Evolutionary conservation across 2,888 invertebrate species (phyloP).

Genomic region (Portevinia maculata): DNA sequence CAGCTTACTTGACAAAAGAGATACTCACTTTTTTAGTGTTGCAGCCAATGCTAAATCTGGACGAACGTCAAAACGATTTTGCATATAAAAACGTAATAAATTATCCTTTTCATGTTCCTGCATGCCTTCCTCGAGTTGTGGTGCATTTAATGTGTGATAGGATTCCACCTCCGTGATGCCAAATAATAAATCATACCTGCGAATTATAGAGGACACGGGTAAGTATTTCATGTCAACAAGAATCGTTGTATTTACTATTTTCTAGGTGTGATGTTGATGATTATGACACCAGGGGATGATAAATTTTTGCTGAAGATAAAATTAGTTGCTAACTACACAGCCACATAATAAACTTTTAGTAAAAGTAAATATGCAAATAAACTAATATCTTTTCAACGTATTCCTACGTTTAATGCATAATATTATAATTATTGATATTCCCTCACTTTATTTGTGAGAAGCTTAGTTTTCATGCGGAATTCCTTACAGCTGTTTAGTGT

Average conservation of each 20-base stretch:
- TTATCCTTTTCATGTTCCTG: constrained; percentile 90
- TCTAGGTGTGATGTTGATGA: neutral
- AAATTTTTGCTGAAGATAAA: neutral
- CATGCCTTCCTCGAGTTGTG: constrained; percentile 88
- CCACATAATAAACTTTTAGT: no score
- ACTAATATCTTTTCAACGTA: no score
- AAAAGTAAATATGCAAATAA: no score
- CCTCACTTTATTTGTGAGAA: no score
- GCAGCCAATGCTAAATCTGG: constrained; percentile 87
- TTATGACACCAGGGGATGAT: neutral
- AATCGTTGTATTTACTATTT: constrained; percentile 11
- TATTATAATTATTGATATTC: neutral
- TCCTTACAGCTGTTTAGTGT: neutral
- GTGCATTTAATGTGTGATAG: constrained; percentile 89
- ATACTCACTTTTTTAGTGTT: constrained; percentile 86
- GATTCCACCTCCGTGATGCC: constrained; percentile 93
- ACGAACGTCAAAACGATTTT: constrained; percentile 90
- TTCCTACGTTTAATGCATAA: no score
- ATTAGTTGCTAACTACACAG: neutral
- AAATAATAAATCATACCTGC: constrained; percentile 92
- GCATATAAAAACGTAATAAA: constrained; percentile 90
- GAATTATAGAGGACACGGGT: constrained; percentile 69
- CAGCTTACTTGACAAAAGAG: neutral
- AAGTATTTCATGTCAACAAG: neutral
- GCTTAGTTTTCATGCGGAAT: neutral